Evolutionary conservation across 2,888 invertebrate genomes (phyloP).

Genomic region (Cheilosia urbana): DNA sequence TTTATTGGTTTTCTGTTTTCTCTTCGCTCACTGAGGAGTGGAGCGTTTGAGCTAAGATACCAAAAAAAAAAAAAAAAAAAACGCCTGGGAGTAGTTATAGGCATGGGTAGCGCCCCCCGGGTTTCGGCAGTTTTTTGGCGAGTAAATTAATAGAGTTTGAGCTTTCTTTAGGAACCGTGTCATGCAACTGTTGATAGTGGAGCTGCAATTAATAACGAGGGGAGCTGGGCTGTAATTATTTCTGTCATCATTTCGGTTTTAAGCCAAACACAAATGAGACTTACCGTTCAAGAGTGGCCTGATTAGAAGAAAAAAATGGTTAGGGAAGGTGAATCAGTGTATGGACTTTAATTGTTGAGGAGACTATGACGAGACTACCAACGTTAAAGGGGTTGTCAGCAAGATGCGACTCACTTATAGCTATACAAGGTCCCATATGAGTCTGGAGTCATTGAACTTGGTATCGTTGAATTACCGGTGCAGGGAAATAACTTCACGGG

Average conservation of each 20-base stretch:
- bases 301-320: background rate
- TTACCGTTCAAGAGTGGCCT: conserved; percentile 22
- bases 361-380: no score
- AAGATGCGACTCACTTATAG: no score
- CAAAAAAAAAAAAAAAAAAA: background rate
- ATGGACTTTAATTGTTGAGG: no score
- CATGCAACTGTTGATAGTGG: conserved; percentile 31
- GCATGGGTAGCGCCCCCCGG: background rate
- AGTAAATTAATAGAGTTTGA: background rate
- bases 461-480: no score
- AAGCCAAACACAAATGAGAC: conserved; percentile 2
- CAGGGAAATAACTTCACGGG: no score
- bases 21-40: conserved; percentile 1
- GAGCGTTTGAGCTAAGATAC: background rate
- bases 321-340: background rate
- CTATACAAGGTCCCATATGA: no score
- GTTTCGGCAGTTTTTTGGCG: background rate
- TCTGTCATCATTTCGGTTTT: conserved; percentile 20
- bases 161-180: conserved; percentile 13
- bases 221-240: conserved; percentile 16
- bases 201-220: conserved; percentile 26
- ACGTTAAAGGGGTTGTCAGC: no score
- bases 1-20: conserved; percentile 62
- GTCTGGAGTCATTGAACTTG: no score
- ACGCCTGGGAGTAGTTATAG: background rate